Evolutionary conservation across 35 echinoderm and acorn worm genomes (phyloP).

Genomic region (Strongylocentrotus purpuratus): DNA sequence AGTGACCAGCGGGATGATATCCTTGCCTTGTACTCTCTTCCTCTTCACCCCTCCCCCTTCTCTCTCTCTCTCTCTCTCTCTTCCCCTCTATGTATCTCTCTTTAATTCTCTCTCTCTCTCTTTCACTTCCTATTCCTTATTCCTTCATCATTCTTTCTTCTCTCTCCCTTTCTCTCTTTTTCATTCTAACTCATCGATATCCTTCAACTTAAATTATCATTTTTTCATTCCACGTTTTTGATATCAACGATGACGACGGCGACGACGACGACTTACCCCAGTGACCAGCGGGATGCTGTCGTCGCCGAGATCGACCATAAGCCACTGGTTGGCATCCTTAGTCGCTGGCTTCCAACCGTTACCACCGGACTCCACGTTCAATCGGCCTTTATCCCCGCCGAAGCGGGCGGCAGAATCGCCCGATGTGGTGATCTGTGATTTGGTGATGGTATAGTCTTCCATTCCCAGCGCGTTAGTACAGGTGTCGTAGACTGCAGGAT

Average conservation of each 20-base stretch:
- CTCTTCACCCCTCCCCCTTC: too few species aligned
- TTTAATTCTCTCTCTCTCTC: too few species aligned
- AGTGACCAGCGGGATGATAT: too few species aligned
- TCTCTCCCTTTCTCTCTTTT: too few species aligned
- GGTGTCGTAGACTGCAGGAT: not conserved
- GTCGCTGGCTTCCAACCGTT: not conserved
- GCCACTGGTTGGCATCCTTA: not conserved
- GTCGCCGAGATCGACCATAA: not conserved
- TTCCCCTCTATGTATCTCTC: too few species aligned
- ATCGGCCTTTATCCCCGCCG: not conserved
- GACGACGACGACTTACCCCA: not conserved
- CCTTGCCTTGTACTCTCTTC: too few species aligned
- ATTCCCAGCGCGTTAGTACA: not conserved
- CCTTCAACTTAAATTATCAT: too few species aligned
- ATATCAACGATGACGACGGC: not conserved
- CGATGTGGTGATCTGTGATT: not conserved
- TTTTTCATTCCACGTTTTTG: too few species aligned
- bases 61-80: too few species aligned
- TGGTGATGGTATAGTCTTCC: not conserved
- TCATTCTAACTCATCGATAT: too few species aligned
- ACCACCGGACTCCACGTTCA: not conserved
- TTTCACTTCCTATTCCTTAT: too few species aligned
- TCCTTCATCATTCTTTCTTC: too few species aligned
- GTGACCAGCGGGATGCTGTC: not conserved
- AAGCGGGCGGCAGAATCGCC: not conserved